Conservation (phyloP, 2,888 invertebrate genomes). For the Cetonia aurata region DNA sequence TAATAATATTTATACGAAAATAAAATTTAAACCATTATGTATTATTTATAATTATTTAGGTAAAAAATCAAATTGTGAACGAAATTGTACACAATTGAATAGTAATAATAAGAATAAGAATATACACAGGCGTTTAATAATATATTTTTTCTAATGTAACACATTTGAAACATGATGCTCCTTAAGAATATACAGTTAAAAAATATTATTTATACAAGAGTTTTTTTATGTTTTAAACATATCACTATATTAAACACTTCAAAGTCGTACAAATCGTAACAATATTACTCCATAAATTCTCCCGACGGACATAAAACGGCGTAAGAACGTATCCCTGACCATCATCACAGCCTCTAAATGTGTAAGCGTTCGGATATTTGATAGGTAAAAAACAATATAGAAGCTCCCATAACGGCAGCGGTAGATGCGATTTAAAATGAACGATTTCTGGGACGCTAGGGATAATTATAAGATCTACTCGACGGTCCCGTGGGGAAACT, state of each 20-base stretch:
- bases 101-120: slow-evolving; percentile 9
- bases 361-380: slow-evolving; percentile 26
- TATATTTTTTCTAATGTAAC: slow-evolving; percentile 2
- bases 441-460: slow-evolving; percentile 1
- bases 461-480: slow-evolving; percentile 29
- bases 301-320: slow-evolving; percentile 9
- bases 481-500: slow-evolving; percentile 70
- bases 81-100: slow-evolving; percentile 8
- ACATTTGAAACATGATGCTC: slow-evolving; percentile 5
- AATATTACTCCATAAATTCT: background rate
- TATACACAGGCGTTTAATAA: slow-evolving; percentile 32
- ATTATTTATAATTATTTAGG: slow-evolving; percentile 3
- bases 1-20: slow-evolving; percentile 4
- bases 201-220: background rate
- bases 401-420: slow-evolving; percentile 7
- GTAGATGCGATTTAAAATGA: background rate
- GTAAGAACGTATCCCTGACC: slow-evolving; percentile 34
- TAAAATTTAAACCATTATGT: slow-evolving; percentile 5
- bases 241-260: slow-evolving; percentile 27
- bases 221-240: slow-evolving; percentile 13
- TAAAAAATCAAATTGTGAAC: slow-evolving; percentile 25
- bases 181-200: slow-evolving; percentile 19
- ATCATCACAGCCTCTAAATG: slow-evolving; percentile 33
- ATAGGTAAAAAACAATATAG: slow-evolving; percentile 5
- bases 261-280: slow-evolving; percentile 21